Conservation (phyloP, 2,888 invertebrate species). For the Ctenicera cuprea region DNA sequence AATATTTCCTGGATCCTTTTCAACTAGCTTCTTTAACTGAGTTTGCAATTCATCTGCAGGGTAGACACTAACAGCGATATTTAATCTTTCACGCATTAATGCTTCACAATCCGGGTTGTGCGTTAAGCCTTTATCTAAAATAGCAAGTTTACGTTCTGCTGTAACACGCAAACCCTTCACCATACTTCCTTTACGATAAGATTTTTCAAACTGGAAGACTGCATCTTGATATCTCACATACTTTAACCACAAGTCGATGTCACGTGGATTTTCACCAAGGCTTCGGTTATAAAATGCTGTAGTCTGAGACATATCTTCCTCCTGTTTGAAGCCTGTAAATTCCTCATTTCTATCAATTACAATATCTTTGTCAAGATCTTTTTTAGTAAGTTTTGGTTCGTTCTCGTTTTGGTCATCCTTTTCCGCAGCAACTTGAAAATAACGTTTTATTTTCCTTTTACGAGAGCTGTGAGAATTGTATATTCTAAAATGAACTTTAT, state of each 20-base stretch:
- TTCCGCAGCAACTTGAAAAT: slow-evolving; percentile 61
- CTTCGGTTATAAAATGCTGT: slow-evolving; percentile 75
- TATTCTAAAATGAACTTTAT: slow-evolving; percentile 61
- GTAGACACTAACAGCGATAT: slow-evolving; percentile 73
- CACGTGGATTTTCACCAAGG: slow-evolving; percentile 73
- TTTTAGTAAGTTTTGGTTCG: slow-evolving; percentile 60
- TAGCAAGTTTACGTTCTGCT: slow-evolving; percentile 77
- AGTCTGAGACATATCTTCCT: slow-evolving; percentile 73
- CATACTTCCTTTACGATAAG: slow-evolving; percentile 69
- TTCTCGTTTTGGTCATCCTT: slow-evolving; percentile 57
- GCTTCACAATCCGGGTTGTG: slow-evolving; percentile 75
- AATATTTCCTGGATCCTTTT: slow-evolving; percentile 73
- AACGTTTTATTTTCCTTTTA: slow-evolving; percentile 66
- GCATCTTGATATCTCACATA: slow-evolving; percentile 77
- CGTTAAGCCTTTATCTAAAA: slow-evolving; percentile 77
- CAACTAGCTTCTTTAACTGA: slow-evolving; percentile 72
- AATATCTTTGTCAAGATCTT: slow-evolving; percentile 50
- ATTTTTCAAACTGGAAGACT: slow-evolving; percentile 71
- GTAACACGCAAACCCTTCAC: slow-evolving; percentile 70
- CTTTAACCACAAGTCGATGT: slow-evolving; percentile 77
- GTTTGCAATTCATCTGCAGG: slow-evolving; percentile 77
- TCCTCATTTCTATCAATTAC: slow-evolving; percentile 43
- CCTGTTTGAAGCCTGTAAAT: slow-evolving; percentile 67
- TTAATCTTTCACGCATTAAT: slow-evolving; percentile 74
- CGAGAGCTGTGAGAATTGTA: background rate